Evolutionary conservation across 2,113 vertebrate species (phyloP), one percentile per base, ranked within the genome.

Genomic region (Alouatta palliata): DNA sequence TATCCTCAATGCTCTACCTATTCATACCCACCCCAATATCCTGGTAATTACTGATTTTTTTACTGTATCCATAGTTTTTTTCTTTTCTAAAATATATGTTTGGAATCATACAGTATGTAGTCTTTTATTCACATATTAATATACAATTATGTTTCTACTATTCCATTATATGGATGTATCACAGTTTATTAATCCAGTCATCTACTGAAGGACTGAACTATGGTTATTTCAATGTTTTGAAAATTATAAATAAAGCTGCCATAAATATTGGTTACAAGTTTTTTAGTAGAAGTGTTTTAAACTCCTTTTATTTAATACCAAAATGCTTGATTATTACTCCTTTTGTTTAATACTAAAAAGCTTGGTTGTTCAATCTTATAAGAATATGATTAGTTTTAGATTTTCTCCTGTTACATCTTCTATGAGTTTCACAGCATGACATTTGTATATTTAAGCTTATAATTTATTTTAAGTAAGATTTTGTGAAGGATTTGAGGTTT

Each of bases 11-110:
- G 19, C 8, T 71, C n/a, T 66, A 66, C 64, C 32, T 66, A 66
- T 35, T 35, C 14, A 66, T 66, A 6, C 30, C 25, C 10, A 8
- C 12, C 7, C 20, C 1, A 47, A 5, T 2, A 0, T 4, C 45
- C 43, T 49, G 43, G 43, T 25, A 45, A 23, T 12, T 4, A 35
- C 45, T 23, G 32, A 47, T 47, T 12, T 71, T 37, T 64, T 64
- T 64, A 64, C 61, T 64, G 11, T 64, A 64, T 30, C 27, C 27
- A 64, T 30, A 64, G 61, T 13, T 30, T 71, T n/a, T 71, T 71
- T 6, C 7, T 64, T 27, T 37, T 37, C 70, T 35, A 71, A 35
- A 37, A 71, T 71, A 17, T 37, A 71, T 71, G 16, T 10, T 21
- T 71, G 70, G 19, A 37, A 21, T 71, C n/a, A 21, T 37, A 37